Conservation (phyloP, 2,888 invertebrate genomes). For the Tetramorium bicarinatum region DNA sequence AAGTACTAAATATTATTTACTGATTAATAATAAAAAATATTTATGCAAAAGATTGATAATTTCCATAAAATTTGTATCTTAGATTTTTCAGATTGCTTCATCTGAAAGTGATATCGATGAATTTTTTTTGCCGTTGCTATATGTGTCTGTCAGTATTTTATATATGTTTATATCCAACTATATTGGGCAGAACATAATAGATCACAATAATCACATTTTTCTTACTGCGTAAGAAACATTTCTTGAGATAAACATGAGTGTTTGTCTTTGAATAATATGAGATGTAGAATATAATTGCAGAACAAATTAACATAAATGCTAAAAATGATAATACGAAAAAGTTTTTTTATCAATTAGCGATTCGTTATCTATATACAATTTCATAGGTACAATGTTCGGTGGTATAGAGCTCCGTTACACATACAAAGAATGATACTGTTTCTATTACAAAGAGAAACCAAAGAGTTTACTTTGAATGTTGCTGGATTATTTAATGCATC, state of each 20-base stretch:
- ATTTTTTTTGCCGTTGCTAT: neutral
- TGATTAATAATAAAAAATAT: neutral
- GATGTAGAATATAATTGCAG: neutral
- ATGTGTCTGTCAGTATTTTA: neutral
- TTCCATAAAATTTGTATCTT: neutral
- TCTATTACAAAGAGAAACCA: conserved; percentile 16
- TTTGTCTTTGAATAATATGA: neutral
- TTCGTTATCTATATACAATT: neutral
- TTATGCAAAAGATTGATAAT: neutral
- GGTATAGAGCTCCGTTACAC: conserved; percentile 12
- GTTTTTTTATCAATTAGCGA: neutral
- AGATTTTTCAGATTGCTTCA: conserved; percentile 3
- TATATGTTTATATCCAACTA: conserved; percentile 15
- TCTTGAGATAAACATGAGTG: neutral
- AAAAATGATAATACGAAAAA: neutral
- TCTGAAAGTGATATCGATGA: neutral
- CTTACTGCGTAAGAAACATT: neutral
- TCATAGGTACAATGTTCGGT: conserved; percentile 8
- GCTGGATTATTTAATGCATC: conserved; percentile 1
- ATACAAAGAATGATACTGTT: conserved; percentile 36
- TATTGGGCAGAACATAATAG: neutral
- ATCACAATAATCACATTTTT: conserved; percentile 5
- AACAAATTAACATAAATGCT: neutral
- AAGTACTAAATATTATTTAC: neutral
- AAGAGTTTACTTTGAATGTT: neutral